A percentile compares a stretch with the other conserved stretches of the same genome.
Conservation (phyloP, 2,113 vertebrate species). For the Talpa occidentalis region DNA sequence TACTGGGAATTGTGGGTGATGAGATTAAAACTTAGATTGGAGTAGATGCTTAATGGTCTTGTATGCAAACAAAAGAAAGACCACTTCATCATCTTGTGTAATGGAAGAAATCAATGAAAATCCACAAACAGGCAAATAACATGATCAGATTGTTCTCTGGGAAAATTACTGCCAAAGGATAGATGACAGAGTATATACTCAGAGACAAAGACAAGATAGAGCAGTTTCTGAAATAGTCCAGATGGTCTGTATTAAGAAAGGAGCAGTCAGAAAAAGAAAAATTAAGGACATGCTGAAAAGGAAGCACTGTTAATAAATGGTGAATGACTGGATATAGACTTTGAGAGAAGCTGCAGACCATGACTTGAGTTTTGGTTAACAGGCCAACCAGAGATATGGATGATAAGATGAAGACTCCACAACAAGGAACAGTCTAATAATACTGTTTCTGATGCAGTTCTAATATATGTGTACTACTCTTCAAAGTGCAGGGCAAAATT, state of each 20-base stretch:
- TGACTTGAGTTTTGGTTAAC: neutral
- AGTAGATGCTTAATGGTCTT: neutral
- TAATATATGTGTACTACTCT: neutral
- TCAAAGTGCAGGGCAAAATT: neutral
- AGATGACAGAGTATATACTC: neutral
- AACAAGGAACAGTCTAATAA: neutral
- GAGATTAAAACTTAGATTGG: neutral
- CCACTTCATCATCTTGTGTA: neutral
- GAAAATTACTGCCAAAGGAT: neutral
- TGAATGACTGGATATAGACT: neutral
- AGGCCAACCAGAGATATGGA: neutral
- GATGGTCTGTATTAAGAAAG: neutral
- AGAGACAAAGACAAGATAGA: neutral
- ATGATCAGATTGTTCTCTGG: neutral
- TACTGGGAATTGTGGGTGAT: neutral
- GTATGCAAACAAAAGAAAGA: neutral
- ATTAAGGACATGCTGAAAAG: neutral
- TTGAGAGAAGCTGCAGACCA: neutral
- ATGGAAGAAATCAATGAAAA: neutral
- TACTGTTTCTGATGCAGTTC: neutral
- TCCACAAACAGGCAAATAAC: neutral
- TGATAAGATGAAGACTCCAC: neutral
- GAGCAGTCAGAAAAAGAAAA: neutral
- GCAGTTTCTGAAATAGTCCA: neutral
- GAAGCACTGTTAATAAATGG: neutral